Evolutionary conservation across 2,797 vertebrate genomes (phyloP).

Genomic region (Avahi laniger): DNA sequence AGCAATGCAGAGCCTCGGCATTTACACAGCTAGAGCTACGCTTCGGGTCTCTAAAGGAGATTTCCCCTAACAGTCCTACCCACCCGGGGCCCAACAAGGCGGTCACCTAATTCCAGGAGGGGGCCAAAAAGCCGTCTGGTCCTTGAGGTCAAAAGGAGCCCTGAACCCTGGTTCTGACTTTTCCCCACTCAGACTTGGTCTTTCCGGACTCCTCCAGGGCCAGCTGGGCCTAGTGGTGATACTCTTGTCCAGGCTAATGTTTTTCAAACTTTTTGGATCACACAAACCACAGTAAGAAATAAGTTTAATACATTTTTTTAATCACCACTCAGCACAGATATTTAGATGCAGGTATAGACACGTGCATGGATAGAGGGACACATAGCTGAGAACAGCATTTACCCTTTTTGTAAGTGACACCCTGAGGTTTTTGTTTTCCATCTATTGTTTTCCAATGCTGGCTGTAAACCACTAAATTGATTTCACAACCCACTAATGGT

Average conservation of each 20-base stretch:
- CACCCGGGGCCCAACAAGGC: accelerated
- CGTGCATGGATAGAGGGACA: not conserved
- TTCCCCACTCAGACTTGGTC: accelerated
- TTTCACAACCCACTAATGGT: constrained; percentile 61
- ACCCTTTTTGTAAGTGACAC: not conserved
- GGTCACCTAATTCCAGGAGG: not conserved
- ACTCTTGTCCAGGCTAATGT: not conserved
- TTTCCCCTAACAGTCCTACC: not conserved
- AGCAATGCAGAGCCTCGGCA: not conserved
- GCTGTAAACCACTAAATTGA: constrained; percentile 53
- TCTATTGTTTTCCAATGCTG: not conserved
- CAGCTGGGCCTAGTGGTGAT: no score
- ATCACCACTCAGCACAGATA: no score
- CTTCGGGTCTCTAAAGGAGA: not conserved
- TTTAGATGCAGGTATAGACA: not conserved
- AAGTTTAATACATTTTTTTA: not conserved
- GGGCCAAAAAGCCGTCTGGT: accelerated
- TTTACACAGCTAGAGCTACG: not conserved
- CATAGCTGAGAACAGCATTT: not conserved
- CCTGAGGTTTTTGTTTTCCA: not conserved
- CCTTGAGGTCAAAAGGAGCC: not conserved
- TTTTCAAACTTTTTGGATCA: not conserved
- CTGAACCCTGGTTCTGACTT: not conserved
- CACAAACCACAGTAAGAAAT: not conserved
- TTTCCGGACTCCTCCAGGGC: accelerated